A percentile compares a stretch with the other conserved stretches of the same genome.
Conservation (phyloP, 2,797 vertebrate species). For the Sciaenops ocellatus region DNA sequence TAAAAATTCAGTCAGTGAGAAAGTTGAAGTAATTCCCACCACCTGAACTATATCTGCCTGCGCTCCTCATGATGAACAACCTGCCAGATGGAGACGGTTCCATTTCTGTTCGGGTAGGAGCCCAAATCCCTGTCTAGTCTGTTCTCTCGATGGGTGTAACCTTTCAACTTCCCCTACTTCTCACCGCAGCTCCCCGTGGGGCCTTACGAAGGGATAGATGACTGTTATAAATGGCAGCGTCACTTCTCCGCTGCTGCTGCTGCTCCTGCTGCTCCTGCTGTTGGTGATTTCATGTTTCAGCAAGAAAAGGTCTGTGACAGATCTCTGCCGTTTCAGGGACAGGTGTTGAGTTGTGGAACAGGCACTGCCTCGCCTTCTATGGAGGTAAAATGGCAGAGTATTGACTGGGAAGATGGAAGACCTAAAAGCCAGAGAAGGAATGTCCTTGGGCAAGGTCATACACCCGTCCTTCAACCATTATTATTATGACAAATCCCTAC, state of each 20-base stretch:
- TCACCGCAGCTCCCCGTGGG: slow-evolving; percentile 51
- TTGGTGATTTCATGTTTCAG: slow-evolving; percentile 65
- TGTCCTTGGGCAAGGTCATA: slow-evolving; percentile 65
- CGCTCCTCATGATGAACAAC: slow-evolving; percentile 47
- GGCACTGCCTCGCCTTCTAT: neutral
- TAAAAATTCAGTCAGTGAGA: slow-evolving; percentile 17
- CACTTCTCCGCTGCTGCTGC: slow-evolving; percentile 40
- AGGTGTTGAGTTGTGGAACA: slow-evolving; percentile 60
- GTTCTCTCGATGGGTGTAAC: slow-evolving; percentile 55
- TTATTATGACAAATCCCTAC: slow-evolving; percentile 13
- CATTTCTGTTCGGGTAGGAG: slow-evolving; percentile 44
- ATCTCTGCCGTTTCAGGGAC: slow-evolving; percentile 57
- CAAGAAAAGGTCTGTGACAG: slow-evolving; percentile 57
- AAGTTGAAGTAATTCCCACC: slow-evolving; percentile 40
- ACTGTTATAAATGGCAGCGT: slow-evolving; percentile 65
- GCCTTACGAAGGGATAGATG: slow-evolving; percentile 28
- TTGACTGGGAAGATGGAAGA: slow-evolving; percentile 66
- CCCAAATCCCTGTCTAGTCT: slow-evolving; percentile 45
- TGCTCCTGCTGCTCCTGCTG: slow-evolving; percentile 41
- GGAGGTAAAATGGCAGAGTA: slow-evolving; percentile 68
- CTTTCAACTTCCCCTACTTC: slow-evolving; percentile 67
- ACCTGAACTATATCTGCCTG: slow-evolving; percentile 35
- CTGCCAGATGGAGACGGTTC: slow-evolving; percentile 35
- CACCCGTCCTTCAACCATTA: slow-evolving; percentile 1
- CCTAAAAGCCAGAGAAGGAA: slow-evolving; percentile 41